Conservation (phyloP, 1,140 invertebrate genomes). For the Leptopilina clavipes region DNA sequence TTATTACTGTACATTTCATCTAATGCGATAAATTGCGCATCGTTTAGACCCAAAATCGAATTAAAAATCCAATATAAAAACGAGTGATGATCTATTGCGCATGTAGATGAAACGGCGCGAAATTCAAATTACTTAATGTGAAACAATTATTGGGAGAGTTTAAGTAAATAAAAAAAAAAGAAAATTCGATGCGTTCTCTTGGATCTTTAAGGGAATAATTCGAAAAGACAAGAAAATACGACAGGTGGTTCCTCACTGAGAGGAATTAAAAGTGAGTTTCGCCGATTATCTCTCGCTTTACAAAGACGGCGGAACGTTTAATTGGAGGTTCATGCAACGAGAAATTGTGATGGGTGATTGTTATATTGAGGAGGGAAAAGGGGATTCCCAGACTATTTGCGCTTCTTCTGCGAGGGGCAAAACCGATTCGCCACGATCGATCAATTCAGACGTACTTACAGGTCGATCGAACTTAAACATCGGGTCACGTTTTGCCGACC, state of each 20-base stretch:
- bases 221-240: slow-evolving; percentile 41
- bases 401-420: slow-evolving; percentile 27
- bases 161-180: too few species aligned
- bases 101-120: too few species aligned
- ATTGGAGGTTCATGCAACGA: slow-evolving; percentile 54
- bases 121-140: too few species aligned
- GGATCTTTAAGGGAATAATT: too few species aligned
- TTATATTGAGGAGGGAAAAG: slow-evolving; percentile 36
- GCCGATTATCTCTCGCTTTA: slow-evolving; percentile 61
- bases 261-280: slow-evolving; percentile 59
- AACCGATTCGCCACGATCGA: slow-evolving; percentile 43
- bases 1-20: too few species aligned
- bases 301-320: slow-evolving; percentile 50
- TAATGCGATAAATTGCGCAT: too few species aligned
- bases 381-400: slow-evolving; percentile 7
- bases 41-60: too few species aligned
- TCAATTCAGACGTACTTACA: slow-evolving; percentile 46
- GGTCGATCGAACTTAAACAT: slow-evolving; percentile 43
- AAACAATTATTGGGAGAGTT: too few species aligned
- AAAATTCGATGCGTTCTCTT: too few species aligned
- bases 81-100: too few species aligned
- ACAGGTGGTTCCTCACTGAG: slow-evolving; percentile 64
- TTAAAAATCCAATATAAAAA: too few species aligned
- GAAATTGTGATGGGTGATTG: slow-evolving; percentile 32
- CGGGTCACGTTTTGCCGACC: slow-evolving; percentile 49